Conservation (phyloP, 2,113 vertebrate genomes). For the Carollia perspicillata region DNA sequence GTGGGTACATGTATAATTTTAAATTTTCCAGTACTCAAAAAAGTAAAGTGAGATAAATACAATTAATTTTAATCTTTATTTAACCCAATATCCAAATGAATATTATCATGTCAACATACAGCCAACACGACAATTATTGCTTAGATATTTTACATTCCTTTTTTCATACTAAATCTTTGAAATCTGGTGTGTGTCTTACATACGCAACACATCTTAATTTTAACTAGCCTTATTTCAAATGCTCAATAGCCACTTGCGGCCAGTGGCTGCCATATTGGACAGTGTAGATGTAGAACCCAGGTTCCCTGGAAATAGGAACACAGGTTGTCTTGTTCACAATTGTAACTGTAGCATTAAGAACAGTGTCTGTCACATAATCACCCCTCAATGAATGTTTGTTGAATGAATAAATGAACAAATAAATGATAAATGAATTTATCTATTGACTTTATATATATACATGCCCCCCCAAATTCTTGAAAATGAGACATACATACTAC, state of each 20-base stretch:
- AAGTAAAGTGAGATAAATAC: background rate
- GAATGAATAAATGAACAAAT: background rate
- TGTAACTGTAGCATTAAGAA: background rate
- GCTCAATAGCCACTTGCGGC: background rate
- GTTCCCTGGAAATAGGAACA: background rate
- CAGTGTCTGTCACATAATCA: background rate
- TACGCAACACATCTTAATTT: background rate
- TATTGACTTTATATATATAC: background rate
- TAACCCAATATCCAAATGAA: background rate
- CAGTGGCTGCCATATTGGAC: background rate
- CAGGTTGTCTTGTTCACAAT: background rate
- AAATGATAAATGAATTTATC: background rate
- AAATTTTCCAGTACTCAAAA: background rate
- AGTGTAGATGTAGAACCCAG: background rate
- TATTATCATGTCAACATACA: background rate
- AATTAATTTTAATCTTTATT: background rate
- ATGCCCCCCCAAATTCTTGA: background rate
- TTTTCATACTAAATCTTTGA: constrained; percentile 10
- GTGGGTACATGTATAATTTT: background rate
- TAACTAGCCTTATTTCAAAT: background rate
- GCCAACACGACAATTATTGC: background rate
- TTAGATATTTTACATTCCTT: background rate
- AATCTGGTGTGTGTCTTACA: background rate
- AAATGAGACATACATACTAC: background rate
- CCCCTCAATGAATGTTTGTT: constrained; percentile 6